Base-by-base conservation (phyloP, 2,113 vertebrate species). In the Plotosus lineatus region DNA sequence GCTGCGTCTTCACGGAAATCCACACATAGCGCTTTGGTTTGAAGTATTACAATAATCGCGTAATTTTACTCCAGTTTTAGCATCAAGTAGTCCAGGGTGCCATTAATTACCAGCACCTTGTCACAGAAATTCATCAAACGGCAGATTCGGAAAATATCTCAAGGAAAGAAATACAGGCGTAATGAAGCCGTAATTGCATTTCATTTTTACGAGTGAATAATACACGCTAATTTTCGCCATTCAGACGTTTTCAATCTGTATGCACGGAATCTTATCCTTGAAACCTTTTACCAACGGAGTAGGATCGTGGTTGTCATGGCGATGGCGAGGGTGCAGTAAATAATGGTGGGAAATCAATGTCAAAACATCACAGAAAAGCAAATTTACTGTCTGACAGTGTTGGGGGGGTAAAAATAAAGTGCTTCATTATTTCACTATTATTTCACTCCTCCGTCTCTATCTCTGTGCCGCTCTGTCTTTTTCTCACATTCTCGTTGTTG, bases 251-350 rank as follows among this genome's bases (percentile, higher is more conserved):
- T 31, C 76, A 55, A 46, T 78, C 66, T 28, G 26, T 19, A 53
- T 61, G 61, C 51, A 69, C 75, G 50, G 17, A 68, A 10, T 72
- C 75, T 69, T 36, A 46, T 84, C 31, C 65, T 86, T 77, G 15
- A 72, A 53, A 75, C 26, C 38, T 11, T 75, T 68, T 78, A 61
- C 53, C 44, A 26, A 68, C 55, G 40, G 23, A 36, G 26, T 40
- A 55, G 60, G 40, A 78, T 51, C 42, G 15, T 12, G 8, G 85
- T 83, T 55, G 83, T 80, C 66, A 86, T 84, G 78, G 69, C 46
- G 53, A 81, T 72, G 33, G 40, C 50, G 38, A 80, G 55, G 42
- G 50, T 17, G 23, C 58, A 66, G 58, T 58, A 66, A 79, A 84
- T 77, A 79, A 77, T 74, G 33, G 56, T 2, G 40, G 40, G 21